Percentiles rank a stretch among this genome's conserved stretches.
Evolutionary conservation across 1,140 invertebrate genomes (phyloP).

Genomic region (Maconellicoccus hirsutus): DNA sequence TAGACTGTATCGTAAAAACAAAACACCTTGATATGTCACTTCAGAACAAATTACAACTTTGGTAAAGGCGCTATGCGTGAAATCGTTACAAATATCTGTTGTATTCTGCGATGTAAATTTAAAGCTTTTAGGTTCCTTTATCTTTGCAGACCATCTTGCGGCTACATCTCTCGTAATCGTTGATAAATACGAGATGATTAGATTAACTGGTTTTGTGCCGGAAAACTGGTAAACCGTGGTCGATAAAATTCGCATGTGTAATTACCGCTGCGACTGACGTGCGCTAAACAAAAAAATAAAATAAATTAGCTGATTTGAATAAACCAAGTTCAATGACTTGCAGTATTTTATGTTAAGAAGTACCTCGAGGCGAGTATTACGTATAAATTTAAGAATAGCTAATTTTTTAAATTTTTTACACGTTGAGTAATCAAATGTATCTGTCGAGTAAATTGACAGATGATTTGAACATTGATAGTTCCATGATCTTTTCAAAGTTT

Average conservation of each 20-base stretch:
- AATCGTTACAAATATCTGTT: not conserved
- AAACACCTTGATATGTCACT: not conserved
- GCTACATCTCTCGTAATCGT: not conserved
- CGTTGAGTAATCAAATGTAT: no score
- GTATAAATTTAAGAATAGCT: no score
- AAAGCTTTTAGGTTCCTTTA: no score
- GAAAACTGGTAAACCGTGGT: not conserved
- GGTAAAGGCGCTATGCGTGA: not conserved
- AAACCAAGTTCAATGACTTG: not conserved
- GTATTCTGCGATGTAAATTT: no score
- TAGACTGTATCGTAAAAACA: not conserved
- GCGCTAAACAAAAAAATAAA: not conserved
- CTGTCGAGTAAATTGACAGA: no score
- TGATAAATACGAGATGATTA: not conserved
- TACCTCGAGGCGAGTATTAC: not conserved
- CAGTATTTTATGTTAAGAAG: not conserved
- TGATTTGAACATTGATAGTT: no score
- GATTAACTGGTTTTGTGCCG: constrained; percentile 7
- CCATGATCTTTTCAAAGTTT: no score
- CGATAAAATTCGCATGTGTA: not conserved
- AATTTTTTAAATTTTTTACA: no score
- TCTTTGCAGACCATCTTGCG: no score
- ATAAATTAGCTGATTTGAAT: not conserved
- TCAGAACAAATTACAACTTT: not conserved
- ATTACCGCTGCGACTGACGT: not conserved